phyloP scores from a whole-genome alignment of 2,113 vertebrate species.

The Rhagologus leucostigma region DNA sequence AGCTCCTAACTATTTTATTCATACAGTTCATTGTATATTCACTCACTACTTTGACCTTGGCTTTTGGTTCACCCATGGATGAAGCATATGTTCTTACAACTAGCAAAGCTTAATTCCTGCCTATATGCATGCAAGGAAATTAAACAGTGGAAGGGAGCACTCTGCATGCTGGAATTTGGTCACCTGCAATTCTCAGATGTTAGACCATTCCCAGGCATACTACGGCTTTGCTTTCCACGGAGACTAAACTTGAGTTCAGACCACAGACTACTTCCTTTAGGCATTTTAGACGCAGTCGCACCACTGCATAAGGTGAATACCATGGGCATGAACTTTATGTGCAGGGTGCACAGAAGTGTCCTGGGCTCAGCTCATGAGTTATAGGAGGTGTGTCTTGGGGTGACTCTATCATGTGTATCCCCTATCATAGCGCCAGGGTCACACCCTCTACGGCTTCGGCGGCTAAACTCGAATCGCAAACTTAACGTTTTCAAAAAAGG shows the following conservation, averaged over 20 bases:
- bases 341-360: neutral
- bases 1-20: neutral
- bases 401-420: too few species aligned
- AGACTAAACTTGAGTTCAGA: neutral
- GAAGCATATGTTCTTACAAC: neutral
- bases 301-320: neutral
- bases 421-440: too few species aligned
- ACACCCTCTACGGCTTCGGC: too few species aligned
- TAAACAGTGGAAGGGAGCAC: neutral
- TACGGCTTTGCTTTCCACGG: neutral
- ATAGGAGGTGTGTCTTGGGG: too few species aligned
- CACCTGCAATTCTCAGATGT: neutral
- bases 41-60: neutral
- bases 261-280: neutral
- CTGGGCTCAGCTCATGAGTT: neutral
- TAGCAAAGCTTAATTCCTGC: neutral
- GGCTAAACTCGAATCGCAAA: too few species aligned
- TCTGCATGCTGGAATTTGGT: neutral
- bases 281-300: neutral
- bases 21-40: neutral
- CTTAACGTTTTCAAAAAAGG: too few species aligned
- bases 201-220: neutral
- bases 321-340: neutral
- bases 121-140: neutral
- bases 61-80: neutral